Percentiles rank a stretch among this genome's conserved stretches.
These are phyloP conservation scores for Drosophila neotestacea DNA, from an alignment of 2,888 invertebrate genomes.

Conservation along the genomic window DNA sequence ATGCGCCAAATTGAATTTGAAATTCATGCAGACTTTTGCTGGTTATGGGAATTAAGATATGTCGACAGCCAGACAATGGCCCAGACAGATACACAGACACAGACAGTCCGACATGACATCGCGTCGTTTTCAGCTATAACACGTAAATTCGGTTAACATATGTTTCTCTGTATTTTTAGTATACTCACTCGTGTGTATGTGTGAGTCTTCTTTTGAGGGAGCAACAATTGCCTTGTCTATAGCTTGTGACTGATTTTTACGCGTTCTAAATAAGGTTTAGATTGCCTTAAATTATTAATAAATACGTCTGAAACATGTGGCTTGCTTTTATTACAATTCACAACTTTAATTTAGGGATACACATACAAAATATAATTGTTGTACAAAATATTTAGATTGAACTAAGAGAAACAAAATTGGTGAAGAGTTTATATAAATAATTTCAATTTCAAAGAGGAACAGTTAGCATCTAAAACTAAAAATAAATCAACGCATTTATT, in stretches of 20 bases:
- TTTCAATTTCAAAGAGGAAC: no score
- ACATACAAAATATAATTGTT: no score
- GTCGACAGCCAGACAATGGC: constrained; percentile 47
- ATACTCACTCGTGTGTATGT: neutral
- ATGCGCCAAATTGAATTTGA: constrained; percentile 81
- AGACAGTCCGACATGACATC: constrained; percentile 36
- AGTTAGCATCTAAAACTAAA: no score
- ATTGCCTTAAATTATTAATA: neutral
- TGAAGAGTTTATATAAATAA: no score
- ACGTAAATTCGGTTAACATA: constrained; percentile 30
- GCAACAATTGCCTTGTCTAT: constrained; percentile 4
- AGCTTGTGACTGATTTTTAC: neutral
- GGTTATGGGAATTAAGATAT: constrained; percentile 81
- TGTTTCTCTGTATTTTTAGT: neutral
- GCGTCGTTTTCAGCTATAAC: constrained; percentile 26
- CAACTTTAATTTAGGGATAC: no score
- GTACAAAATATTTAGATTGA: no score
- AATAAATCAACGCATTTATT: no score
- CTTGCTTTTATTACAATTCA: no score
- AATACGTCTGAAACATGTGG: neutral
- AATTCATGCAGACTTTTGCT: constrained; percentile 78
- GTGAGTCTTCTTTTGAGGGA: no score
- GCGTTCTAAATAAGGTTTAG: neutral
- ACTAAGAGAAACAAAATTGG: no score
- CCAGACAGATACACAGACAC: constrained; percentile 22